Evolutionary conservation across 2,888 invertebrate species (phyloP), one percentile per base, ranked within the genome.

Genomic region (Ashinkailepas kermadecensis): DNA sequence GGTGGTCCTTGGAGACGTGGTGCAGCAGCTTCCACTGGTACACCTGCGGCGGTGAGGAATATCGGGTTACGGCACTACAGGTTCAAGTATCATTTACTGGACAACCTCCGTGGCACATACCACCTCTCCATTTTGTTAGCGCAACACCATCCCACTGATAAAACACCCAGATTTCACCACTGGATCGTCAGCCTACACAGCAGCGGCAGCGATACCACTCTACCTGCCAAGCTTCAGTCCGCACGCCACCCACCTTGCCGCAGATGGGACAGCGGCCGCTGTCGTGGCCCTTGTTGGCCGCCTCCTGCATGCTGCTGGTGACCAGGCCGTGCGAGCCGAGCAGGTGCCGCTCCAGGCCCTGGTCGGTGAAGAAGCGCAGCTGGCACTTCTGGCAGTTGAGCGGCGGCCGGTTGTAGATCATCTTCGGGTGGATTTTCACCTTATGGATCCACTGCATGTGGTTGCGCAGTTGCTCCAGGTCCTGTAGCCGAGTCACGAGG

Each of bases 361-460:
- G 94, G 89, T 97, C 97, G 78, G 97, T 97, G 70, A 82, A 82
- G 89, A 98, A 99, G 86, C 96, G 91, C 88, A 94, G 95, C 89
- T 96, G 95, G 89, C 97, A 97, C 88, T 96, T 96, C 88, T 96
- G 96, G 88, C 97, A 97, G 89, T 95, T 96, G 84, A 97, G 90
- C 80, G 97, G 97, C 82, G 97, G 96, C 88, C 94, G 91, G 88
- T 95, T 96, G 88, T 95, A 94, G 85, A 96, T 95, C 96, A 96
- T 96, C 89, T 95, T 96, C 82, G 96, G 95, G 89, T 96, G 96
- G 86, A 96, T 96, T 88, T 96, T 96, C 85, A 96, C 95, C 91
- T 97, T 96, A 88, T 97, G 97, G 87, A 97, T 96, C 95, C 96
- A 97, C 87, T 96, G 96, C 95, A 97, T 97, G 87, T 97, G 97